Percentiles rank a stretch among this genome's conserved stretches.
Evolutionary conservation across 2,797 vertebrate species (phyloP).

Genomic region (Dendrocincla tyrannina): DNA sequence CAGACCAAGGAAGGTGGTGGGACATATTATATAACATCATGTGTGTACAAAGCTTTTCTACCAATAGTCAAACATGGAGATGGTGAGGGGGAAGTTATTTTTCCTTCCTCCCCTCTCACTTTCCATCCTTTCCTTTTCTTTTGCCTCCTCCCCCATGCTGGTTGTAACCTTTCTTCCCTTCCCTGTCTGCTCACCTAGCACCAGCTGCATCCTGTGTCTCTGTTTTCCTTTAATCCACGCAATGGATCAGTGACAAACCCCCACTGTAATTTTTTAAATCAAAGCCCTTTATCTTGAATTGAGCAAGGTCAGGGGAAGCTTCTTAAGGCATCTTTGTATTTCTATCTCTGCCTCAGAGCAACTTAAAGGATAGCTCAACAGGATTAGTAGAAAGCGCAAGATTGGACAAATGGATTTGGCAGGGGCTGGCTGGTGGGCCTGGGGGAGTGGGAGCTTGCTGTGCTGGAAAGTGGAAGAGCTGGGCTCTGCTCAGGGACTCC

Average conservation of each 20-base stretch:
- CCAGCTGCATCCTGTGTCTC: not conserved
- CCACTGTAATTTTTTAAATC: slow-evolving; percentile 52
- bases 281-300: slow-evolving; percentile 61
- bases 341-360: slow-evolving; percentile 49
- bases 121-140: not conserved
- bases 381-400: slow-evolving; percentile 52
- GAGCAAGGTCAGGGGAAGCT: slow-evolving; percentile 53
- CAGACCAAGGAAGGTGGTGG: not conserved
- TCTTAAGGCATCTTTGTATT: slow-evolving; percentile 51
- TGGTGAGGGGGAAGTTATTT: not conserved
- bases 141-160: not conserved
- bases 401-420: slow-evolving; percentile 64
- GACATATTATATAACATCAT: not conserved
- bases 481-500: not conserved
- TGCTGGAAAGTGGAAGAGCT: not conserved
- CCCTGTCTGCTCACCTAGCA: not conserved
- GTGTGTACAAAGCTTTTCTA: not conserved
- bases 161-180: not conserved
- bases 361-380: slow-evolving; percentile 62
- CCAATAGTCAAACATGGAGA: not conserved
- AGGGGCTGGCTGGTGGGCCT: slow-evolving; percentile 58
- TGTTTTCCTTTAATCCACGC: slow-evolving; percentile 18
- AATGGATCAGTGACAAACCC: slow-evolving; percentile 35
- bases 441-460: not conserved
- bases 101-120: not conserved